Conservation (phyloP, 2,113 vertebrate species). For the Apistogramma diplotaenia region DNA sequence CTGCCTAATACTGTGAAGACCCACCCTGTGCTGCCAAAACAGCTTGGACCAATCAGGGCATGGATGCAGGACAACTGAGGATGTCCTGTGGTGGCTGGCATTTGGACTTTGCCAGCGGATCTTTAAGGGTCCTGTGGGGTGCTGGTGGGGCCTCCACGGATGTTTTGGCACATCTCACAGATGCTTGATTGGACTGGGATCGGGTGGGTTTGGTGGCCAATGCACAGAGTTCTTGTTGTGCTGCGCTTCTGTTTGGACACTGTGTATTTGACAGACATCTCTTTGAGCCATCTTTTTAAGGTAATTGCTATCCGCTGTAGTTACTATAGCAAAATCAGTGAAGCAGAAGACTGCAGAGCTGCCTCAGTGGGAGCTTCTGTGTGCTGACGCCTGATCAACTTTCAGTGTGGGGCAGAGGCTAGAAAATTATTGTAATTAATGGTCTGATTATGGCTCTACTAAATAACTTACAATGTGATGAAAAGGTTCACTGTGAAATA, state of each 20-base stretch:
- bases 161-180: background rate
- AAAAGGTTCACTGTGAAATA: background rate
- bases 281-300: background rate
- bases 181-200: background rate
- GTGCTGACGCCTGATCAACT: background rate
- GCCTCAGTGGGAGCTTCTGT: background rate
- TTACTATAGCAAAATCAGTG: background rate
- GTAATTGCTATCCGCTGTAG: background rate
- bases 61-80: background rate
- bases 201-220: background rate
- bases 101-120: background rate
- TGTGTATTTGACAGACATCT: background rate
- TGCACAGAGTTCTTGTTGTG: background rate
- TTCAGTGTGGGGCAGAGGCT: background rate
- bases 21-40: background rate
- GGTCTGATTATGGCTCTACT: background rate
- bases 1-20: background rate
- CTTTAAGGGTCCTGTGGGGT: background rate
- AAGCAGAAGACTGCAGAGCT: background rate
- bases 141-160: background rate
- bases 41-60: background rate
- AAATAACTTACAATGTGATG: background rate
- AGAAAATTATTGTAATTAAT: background rate
- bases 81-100: background rate
- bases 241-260: background rate